Evolutionary conservation across 1,140 invertebrate species (phyloP).

Genomic region (Drosophila lini): DNA sequence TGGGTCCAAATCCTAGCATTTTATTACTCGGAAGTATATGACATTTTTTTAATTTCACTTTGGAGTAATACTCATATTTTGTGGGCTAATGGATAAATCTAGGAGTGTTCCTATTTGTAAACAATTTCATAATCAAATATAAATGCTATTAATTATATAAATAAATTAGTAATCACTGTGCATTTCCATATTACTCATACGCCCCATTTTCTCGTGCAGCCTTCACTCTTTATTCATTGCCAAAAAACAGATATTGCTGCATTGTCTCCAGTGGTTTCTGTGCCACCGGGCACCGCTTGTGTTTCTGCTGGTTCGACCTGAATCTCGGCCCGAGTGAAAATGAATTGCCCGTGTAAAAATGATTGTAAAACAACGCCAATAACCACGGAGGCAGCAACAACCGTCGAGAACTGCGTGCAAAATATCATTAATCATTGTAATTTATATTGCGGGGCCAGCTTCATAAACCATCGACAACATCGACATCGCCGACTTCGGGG

Average conservation of each 20-base stretch:
- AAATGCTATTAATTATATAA: not conserved
- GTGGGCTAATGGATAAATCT: too few relatives aligned
- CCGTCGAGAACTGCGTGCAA: conserved; percentile 74
- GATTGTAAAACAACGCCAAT: conserved; percentile 75
- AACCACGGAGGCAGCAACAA: conserved; percentile 31
- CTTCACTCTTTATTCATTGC: conserved; percentile 40
- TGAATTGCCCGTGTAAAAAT: conserved; percentile 75
- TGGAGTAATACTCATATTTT: too few relatives aligned
- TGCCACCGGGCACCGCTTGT: conserved; percentile 65
- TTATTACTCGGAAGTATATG: not conserved
- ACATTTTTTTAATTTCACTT: not conserved
- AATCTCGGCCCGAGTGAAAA: conserved; percentile 53
- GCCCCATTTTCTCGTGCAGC: conserved; percentile 25
- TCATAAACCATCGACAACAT: conserved; percentile 60
- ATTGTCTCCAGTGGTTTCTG: conserved; percentile 54
- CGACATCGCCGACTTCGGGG: conserved; percentile 36
- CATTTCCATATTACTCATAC: conserved; percentile 31
- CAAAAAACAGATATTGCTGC: conserved; percentile 21
- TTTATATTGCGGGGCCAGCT: conserved; percentile 69
- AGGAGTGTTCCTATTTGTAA: not conserved
- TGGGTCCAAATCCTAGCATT: not conserved
- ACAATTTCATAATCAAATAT: not conserved
- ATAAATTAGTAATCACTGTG: not conserved
- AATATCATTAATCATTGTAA: conserved; percentile 80
- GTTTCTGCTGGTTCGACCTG: conserved; percentile 56